Conservation (phyloP, 2,797 vertebrate species). For the Crypturellus tataupa region DNA sequence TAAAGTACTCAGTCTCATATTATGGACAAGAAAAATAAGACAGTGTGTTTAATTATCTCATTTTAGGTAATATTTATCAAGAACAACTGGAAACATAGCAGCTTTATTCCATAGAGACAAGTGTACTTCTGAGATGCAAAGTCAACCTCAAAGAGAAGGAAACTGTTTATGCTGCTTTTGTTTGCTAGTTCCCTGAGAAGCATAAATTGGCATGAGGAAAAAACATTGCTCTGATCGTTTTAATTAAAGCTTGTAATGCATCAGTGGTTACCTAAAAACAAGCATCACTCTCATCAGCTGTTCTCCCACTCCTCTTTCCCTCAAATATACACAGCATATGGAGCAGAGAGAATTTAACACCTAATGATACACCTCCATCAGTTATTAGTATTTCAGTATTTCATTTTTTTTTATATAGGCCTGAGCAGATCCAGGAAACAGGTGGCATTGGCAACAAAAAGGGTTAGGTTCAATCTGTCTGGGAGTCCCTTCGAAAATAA, state of each 20-base stretch:
- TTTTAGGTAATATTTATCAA: not conserved
- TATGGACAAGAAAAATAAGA: not conserved
- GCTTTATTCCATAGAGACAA: not conserved
- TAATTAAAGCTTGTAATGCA: conserved; percentile 76
- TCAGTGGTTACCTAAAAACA: conserved; percentile 41
- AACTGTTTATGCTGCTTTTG: conserved; percentile 51
- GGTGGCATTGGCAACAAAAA: not conserved
- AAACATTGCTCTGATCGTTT: conserved; percentile 59
- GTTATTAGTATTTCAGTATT: not conserved
- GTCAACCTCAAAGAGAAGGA: conserved; percentile 55
- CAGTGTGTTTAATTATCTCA: not conserved
- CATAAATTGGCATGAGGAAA: conserved; percentile 65
- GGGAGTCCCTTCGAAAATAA: not conserved
- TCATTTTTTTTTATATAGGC: not conserved
- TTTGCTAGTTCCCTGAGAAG: conserved; percentile 63
- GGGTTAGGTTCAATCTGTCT: not conserved
- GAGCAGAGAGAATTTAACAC: not conserved
- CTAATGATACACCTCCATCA: not conserved
- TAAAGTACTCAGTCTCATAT: not conserved
- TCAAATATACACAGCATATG: not conserved
- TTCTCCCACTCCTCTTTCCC: not conserved
- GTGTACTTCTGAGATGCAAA: conserved; percentile 11
- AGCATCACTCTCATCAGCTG: conserved; percentile 23
- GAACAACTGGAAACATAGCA: not conserved
- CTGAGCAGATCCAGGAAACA: not conserved